These are phyloP conservation scores for Diplolepis rosae DNA, from an alignment of 2,888 invertebrate genomes.

Conservation along the genomic window DNA sequence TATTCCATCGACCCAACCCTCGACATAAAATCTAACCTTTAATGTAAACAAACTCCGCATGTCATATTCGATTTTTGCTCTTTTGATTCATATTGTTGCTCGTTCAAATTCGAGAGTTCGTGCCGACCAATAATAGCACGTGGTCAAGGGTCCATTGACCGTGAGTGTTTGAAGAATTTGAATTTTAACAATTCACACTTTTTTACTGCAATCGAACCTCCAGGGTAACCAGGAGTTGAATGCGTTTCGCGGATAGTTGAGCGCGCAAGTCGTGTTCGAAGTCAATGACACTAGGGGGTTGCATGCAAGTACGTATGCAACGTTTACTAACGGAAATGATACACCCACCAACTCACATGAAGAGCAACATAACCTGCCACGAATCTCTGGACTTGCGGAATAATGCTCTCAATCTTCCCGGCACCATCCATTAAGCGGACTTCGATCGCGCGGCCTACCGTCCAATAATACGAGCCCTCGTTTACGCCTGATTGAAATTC, in stretches of 20 bases:
- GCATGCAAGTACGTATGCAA: conserved; percentile 8
- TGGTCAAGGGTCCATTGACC: too few species aligned
- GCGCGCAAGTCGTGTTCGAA: conserved; percentile 33
- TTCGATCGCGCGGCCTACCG: background rate
- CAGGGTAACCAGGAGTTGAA: conserved; percentile 17
- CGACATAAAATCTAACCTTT: background rate
- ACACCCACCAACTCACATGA: conserved; percentile 40
- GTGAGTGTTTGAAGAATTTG: too few species aligned
- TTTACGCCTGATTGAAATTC: conserved; percentile 23
- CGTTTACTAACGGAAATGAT: conserved; percentile 37
- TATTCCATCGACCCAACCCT: too few species aligned
- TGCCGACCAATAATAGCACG: too few species aligned
- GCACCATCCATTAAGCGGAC: conserved; percentile 14
- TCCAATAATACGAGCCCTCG: background rate
- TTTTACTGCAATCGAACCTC: conserved; percentile 10
- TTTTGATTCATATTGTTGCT: background rate
- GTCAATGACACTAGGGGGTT: conserved; percentile 36
- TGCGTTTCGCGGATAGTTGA: conserved; percentile 13
- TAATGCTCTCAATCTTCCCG: conserved; percentile 8
- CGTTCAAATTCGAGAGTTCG: too few species aligned
- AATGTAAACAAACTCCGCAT: conserved; percentile 18
- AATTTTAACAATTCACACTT: conserved; percentile 2
- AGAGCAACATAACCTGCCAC: conserved; percentile 45
- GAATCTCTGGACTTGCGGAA: conserved; percentile 33
- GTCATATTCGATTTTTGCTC: background rate